A percentile compares a stretch with the other conserved stretches of the same genome.
Evolutionary conservation across 2,797 vertebrate genomes (phyloP).

Genomic region (Eupleurogrammus muticus): DNA sequence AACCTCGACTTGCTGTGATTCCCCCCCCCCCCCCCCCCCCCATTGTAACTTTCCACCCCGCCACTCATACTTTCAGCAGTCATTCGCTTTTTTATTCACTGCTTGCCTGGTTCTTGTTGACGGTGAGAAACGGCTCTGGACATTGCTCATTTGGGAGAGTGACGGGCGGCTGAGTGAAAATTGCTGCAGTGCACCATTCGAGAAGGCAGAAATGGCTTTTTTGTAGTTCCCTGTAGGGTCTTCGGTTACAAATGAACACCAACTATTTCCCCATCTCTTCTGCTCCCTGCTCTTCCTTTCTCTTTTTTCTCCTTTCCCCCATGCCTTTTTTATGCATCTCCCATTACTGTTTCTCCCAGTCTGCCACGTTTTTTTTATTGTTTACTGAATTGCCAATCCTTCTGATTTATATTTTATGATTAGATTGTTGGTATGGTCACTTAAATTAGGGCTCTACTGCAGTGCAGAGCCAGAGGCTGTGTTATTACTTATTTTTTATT

Average conservation of each 20-base stretch:
- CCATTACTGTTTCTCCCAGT: slow-evolving; percentile 14
- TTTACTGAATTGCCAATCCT: slow-evolving; percentile 21
- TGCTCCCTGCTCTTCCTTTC: slow-evolving; percentile 13
- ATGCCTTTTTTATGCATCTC: slow-evolving; percentile 21
- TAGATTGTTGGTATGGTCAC: slow-evolving; percentile 24
- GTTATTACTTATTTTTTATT: slow-evolving; percentile 31
- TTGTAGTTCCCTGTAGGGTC: slow-evolving; percentile 68
- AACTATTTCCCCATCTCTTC: slow-evolving; percentile 35
- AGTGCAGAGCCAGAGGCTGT: slow-evolving; percentile 2
- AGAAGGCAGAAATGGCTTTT: slow-evolving; percentile 65
- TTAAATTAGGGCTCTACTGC: slow-evolving; percentile 25
- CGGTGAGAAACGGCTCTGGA: slow-evolving; percentile 38
- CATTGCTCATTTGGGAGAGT: slow-evolving; percentile 55
- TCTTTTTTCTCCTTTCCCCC: slow-evolving; percentile 15
- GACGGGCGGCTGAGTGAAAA: slow-evolving; percentile 51
- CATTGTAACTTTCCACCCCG: slow-evolving; percentile 22
- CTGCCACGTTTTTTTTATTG: slow-evolving; percentile 24
- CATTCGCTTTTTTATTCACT: slow-evolving; percentile 36
- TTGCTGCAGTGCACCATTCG: slow-evolving; percentile 77
- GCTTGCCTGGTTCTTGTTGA: slow-evolving; percentile 38
- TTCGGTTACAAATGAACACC: slow-evolving; percentile 62
- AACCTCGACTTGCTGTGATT: background rate
- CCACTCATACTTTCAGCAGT: slow-evolving; percentile 13
- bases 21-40: too few species aligned
- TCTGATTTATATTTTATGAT: slow-evolving; percentile 29